phyloP scores from a whole-genome alignment of 2,888 invertebrate genomes.

The Arctia plantaginis region DNA sequence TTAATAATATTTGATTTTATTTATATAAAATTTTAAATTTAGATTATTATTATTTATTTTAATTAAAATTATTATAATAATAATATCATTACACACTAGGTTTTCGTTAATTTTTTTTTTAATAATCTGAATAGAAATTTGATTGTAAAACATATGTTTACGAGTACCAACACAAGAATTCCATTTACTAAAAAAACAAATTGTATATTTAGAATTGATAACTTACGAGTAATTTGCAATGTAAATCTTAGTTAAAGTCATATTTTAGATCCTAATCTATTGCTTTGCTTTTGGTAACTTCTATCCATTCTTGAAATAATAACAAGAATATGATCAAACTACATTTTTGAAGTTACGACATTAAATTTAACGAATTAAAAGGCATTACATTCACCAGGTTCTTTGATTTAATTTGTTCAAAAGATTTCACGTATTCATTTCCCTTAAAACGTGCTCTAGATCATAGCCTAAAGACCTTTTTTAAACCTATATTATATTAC shows the following conservation, averaged over 20 bases:
- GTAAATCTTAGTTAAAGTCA: background rate
- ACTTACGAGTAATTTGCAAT: background rate
- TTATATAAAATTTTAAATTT: no score
- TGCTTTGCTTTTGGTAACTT: background rate
- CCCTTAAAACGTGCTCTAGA: background rate
- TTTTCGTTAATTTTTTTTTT: no score
- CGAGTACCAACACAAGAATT: no score
- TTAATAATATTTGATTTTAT: no score
- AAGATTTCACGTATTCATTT: background rate
- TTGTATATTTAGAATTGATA: background rate
- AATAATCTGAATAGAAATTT: no score
- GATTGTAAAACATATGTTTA: no score
- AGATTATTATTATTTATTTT: no score
- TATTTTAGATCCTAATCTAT: background rate
- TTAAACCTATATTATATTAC: conserved; percentile 10
- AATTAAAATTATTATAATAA: no score
- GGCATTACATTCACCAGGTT: background rate
- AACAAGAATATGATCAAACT: background rate
- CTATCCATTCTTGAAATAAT: background rate
- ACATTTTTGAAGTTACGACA: background rate
- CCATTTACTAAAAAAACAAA: background rate
- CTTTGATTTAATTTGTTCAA: background rate
- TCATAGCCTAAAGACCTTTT: conserved; percentile 4
- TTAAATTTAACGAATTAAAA: background rate
- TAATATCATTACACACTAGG: no score